These are phyloP conservation scores for Picathartes gymnocephalus DNA, from an alignment of 2,113 vertebrate genomes.

Conservation along the genomic window DNA sequence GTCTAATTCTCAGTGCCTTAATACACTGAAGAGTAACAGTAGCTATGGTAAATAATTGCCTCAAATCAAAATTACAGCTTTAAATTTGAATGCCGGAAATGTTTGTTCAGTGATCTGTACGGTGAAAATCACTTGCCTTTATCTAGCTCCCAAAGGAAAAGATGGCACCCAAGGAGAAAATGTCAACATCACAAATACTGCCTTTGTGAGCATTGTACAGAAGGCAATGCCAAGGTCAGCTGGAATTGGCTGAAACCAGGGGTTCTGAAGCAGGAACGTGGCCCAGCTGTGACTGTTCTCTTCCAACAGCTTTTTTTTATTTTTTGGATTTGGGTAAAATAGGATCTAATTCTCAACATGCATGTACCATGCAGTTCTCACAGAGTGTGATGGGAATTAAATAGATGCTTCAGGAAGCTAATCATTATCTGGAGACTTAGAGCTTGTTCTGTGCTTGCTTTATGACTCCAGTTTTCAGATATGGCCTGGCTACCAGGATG, in stretches of 20 bases:
- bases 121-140: not conserved
- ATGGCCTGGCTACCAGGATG: not conserved
- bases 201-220: not conserved
- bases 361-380: not conserved
- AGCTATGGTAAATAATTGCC: constrained; percentile 52
- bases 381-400: not conserved
- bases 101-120: not conserved
- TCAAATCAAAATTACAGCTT: constrained; percentile 30
- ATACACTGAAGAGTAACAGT: constrained; percentile 22
- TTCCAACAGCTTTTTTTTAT: not conserved
- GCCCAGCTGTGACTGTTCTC: not conserved
- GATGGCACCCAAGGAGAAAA: not conserved
- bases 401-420: not conserved
- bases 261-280: not conserved
- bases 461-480: not conserved
- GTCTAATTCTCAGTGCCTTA: constrained; percentile 32
- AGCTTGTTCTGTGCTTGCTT: not conserved
- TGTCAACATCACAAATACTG: not conserved
- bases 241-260: not conserved
- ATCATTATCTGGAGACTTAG: not conserved
- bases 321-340: not conserved
- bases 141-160: not conserved
- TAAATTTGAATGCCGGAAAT: not conserved
- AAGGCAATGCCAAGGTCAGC: not conserved
- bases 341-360: not conserved